Evolutionary conservation across 30 jellyfish, hydroid and myxozoan genomes (phyloP), one percentile per base, ranked within the genome.

Genomic region (Chrysaora quinquecirrha): DNA sequence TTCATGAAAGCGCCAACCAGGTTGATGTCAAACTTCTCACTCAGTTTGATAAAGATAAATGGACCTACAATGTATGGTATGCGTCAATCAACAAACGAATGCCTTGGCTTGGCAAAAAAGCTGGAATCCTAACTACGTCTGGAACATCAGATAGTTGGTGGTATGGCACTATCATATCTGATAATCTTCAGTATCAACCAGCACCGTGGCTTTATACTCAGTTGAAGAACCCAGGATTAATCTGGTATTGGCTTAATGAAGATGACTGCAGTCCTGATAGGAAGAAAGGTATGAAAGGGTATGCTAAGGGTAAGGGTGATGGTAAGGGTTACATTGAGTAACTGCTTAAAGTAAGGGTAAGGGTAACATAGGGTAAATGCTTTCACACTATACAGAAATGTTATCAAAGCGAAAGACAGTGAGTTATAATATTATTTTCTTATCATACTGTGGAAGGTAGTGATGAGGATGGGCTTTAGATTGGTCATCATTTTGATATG

Each of bases 111-210:
- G 96, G 97, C 23, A 63, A 50, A 16, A 75, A 87, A 25, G 60
- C 65, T n/a, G 98, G 89, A 19, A 87, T 93, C 30, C 65, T 93
- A 64, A 93, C 96, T 0, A 93, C 98, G 1, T 83, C 97, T n/a
- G 79, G 90, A 1, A 27, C 83, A 12, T 95, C 89, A 1, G 90
- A 78, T 52, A 30, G 72, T 12, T 0, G 25, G 21, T 87, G 89
- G 87, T 87, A 76, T 82, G 96, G 96, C 25, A 76, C 96, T 19
- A 77, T 87, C 56, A 43, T 87, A 22, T 66, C 96, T 38, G 90
- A 77, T 28, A 85, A 73, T 34, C n/a, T 24, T 7, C 74, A 87
- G 20, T 84, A 58, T 60, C 62, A 90, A 9, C 97, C 97, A 10
- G 97, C 97, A 19, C 90, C 90, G 67, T 89, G 92, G 90, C 35